A percentile compares a stretch with the other conserved stretches of the same genome.
Conservation (phyloP, 2,113 vertebrate genomes). For the Petrocephalus microphthalmus region DNA sequence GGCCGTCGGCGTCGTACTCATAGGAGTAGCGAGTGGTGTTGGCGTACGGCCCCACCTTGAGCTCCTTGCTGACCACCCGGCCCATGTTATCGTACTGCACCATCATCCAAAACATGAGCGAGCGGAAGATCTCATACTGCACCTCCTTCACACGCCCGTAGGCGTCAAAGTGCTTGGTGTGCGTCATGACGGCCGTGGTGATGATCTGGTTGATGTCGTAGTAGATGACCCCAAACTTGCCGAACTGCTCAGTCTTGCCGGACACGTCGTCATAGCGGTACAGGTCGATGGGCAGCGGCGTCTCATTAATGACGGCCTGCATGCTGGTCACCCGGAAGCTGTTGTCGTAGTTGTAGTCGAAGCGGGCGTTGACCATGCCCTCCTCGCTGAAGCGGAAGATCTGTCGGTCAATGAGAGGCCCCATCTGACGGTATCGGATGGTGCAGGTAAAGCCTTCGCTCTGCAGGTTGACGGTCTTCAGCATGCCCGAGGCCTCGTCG, state of each 20-base stretch:
- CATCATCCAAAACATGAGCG: conserved; percentile 99
- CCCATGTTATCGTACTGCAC: conserved; percentile 98
- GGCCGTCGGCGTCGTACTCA: conserved; percentile 89
- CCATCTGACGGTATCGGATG: conserved; percentile 91
- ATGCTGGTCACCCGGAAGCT: conserved; percentile 98
- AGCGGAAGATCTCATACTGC: conserved; percentile 96
- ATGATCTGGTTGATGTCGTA: conserved; percentile 98
- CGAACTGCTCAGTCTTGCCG: conserved; percentile 93
- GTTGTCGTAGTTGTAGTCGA: conserved; percentile 98
- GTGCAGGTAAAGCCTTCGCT: conserved; percentile 92
- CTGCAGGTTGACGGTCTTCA: conserved; percentile 90
- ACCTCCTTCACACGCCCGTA: conserved; percentile 95
- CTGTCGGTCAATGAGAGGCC: conserved; percentile 91
- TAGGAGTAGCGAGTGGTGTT: conserved; percentile 94
- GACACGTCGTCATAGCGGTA: conserved; percentile 95
- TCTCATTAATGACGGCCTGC: conserved; percentile 97
- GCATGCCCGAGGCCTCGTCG: conserved; percentile 84
- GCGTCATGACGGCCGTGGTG: conserved; percentile 96
- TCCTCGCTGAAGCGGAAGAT: conserved; percentile 98
- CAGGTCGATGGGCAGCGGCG: conserved; percentile 88
- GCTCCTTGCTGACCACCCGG: conserved; percentile 89
- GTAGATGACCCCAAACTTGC: conserved; percentile 97
- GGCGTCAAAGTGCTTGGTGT: conserved; percentile 96
- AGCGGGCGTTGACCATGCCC: conserved; percentile 94
- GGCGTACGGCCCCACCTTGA: conserved; percentile 95